Evolutionary conservation across 2,113 vertebrate species (phyloP).

Genomic region (Lasiurus cinereus): DNA sequence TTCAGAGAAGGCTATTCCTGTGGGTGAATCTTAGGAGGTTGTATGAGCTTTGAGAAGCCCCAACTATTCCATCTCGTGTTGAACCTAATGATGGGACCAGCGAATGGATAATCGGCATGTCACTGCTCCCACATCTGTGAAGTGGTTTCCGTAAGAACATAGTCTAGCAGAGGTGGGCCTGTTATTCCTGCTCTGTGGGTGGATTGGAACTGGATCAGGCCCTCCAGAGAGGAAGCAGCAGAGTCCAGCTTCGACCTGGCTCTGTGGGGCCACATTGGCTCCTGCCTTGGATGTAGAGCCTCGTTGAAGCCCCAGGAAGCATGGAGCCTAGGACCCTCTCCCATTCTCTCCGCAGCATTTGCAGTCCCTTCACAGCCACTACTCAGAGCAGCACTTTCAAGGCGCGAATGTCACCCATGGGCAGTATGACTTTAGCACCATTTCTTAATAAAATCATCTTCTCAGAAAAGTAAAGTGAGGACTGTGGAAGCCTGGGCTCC

Average conservation of each 20-base stretch:
- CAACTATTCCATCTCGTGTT: not conserved
- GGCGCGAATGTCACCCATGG: not conserved
- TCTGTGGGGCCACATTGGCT: not conserved
- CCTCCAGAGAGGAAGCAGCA: not conserved
- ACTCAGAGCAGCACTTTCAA: not conserved
- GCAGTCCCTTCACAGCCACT: not conserved
- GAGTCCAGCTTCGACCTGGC: not conserved
- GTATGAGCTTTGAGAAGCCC: not conserved
- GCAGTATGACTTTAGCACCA: not conserved
- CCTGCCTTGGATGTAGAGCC: not conserved
- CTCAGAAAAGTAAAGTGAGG: not conserved
- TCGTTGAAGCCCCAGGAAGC: not conserved
- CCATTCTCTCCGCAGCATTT: not conserved
- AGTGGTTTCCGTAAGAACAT: fast-evolving
- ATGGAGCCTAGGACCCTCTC: not conserved
- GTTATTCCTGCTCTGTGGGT: fast-evolving
- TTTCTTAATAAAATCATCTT: not conserved
- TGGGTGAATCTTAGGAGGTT: not conserved
- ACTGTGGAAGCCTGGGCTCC: not conserved
- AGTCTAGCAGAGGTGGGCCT: no score
- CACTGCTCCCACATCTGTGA: fast-evolving
- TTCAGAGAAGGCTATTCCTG: not conserved
- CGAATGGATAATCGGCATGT: fast-evolving
- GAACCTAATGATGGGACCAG: fast-evolving
- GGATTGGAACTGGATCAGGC: not conserved